A percentile compares a stretch with the other conserved stretches of the same genome.
Conservation (phyloP, 2,797 vertebrate species). For the Heteromormyrus szaboi region DNA sequence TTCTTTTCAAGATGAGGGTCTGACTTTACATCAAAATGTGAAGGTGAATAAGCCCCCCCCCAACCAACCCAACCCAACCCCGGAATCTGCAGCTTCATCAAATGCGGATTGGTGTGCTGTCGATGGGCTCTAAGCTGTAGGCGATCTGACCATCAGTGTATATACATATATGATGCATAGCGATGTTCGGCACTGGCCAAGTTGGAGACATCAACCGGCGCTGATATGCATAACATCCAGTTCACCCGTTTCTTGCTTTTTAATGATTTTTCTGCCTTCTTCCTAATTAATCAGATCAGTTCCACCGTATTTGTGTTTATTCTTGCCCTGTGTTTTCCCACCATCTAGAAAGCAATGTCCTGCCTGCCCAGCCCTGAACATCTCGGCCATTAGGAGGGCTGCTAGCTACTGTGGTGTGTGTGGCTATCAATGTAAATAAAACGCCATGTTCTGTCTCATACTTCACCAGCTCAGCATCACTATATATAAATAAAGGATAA, state of each 20-base stretch:
- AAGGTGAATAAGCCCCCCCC: slow-evolving; percentile 45
- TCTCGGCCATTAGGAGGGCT: not conserved
- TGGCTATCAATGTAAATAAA: not conserved
- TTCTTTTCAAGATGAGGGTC: slow-evolving; percentile 47
- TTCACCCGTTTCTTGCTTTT: not conserved
- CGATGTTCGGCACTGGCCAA: not conserved
- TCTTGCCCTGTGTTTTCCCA: not conserved
- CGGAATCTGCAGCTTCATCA: slow-evolving; percentile 68
- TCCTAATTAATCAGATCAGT: not conserved
- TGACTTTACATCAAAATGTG: slow-evolving; percentile 43
- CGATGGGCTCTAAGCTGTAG: not conserved
- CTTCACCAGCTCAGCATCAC: not conserved
- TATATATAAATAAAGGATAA: not conserved
- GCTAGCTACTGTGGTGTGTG: not conserved
- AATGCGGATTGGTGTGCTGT: slow-evolving; percentile 51
- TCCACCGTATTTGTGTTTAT: not conserved
- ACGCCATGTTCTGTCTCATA: not conserved
- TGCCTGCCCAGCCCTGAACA: not conserved
- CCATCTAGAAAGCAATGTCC: not conserved
- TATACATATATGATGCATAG: not conserved
- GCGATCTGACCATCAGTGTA: slow-evolving; percentile 33
- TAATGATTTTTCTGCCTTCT: not conserved
- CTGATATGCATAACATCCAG: not conserved
- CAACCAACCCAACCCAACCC: slow-evolving; percentile 4
- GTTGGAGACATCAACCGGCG: not conserved